Evolutionary conservation across 1,140 invertebrate genomes (phyloP), one percentile per base, ranked within the genome.

Genomic region (Anastrepha obliqua): DNA sequence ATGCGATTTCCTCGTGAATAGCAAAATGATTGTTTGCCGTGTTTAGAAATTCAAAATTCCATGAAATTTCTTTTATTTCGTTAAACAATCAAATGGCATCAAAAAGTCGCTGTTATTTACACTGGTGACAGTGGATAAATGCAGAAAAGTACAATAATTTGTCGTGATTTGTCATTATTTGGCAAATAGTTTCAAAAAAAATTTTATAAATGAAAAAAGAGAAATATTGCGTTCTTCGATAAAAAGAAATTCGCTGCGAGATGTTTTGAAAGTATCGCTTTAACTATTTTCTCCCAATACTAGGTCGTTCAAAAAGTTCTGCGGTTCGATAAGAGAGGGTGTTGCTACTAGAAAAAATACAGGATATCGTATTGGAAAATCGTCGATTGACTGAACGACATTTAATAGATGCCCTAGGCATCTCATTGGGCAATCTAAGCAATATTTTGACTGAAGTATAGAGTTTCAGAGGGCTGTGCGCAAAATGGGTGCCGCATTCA

Each of bases 151-250:
- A n/a, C 2, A 67, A 65, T 64, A 58, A 88, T 88, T 88, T 88
- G 87, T 86, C 87, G 85, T 88, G 81, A 88, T 88, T 88, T 88
- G 87, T 88, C 87, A 88, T 88, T 78, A 15, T 6, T 17, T 64
- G 81, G 87, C 87, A 88, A 47, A 87, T 81, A 55, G 47, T 81
- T 55, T 81, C 17, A 51, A 59, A 58, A 62, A 44, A 87, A 29
- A 51, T 70, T 60, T 86, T n/a, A 55, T 59, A 29, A 81, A 81
- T 81, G 29, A 13, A 74, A 74, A 29, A 42, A 42, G 39, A 44
- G 60, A 17, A 13, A 86, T 65, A 65, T 65, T 17, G 9, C 47
- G 17, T 15, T 7, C 6, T 39, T 65, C 29, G 2, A 42, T 64
- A 13, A 86, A 29, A 29, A 29, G 29, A 29, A 29, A 29, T 0